Evolutionary conservation across 2,797 vertebrate species (phyloP).

Genomic region (Chloroceryle inda): DNA sequence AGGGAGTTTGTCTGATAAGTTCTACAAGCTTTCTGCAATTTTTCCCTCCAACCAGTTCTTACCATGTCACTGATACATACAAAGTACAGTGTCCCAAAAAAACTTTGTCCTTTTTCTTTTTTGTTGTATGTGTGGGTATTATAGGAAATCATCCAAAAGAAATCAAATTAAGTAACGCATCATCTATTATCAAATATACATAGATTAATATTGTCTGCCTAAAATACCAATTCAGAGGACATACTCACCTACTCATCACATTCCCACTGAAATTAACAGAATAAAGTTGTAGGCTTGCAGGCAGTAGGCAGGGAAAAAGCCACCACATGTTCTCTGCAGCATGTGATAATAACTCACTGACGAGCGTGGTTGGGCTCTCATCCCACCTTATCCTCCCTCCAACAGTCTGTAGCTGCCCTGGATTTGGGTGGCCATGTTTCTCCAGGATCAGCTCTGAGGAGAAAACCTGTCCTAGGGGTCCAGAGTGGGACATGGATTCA

Average conservation of each 20-base stretch:
- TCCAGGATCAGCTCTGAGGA: background rate
- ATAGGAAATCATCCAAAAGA: conserved; percentile 36
- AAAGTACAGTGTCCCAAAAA: background rate
- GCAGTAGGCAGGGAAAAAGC: conserved; percentile 65
- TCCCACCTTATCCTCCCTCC: conserved; percentile 11
- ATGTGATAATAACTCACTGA: conserved; percentile 59
- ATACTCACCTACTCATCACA: conserved; percentile 60
- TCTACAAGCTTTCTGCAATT: background rate
- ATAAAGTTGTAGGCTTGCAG: background rate
- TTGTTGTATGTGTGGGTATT: background rate
- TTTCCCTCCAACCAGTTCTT: background rate
- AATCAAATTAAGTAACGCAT: conserved; percentile 23
- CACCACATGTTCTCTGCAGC: conserved; percentile 48
- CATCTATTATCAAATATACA: conserved; percentile 20
- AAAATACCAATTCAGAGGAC: conserved; percentile 38
- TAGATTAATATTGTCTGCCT: conserved; percentile 32
- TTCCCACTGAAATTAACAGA: conserved; percentile 51
- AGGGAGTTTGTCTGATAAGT: background rate
- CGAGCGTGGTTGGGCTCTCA: background rate
- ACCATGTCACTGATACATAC: background rate
- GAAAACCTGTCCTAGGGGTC: background rate
- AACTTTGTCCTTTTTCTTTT: background rate
- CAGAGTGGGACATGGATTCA: background rate
- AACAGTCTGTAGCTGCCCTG: background rate
- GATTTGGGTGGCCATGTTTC: rapidly evolving